phyloP scores from a whole-genome alignment of 2,797 vertebrate species.

The Pseudomugil gertrudae region DNA sequence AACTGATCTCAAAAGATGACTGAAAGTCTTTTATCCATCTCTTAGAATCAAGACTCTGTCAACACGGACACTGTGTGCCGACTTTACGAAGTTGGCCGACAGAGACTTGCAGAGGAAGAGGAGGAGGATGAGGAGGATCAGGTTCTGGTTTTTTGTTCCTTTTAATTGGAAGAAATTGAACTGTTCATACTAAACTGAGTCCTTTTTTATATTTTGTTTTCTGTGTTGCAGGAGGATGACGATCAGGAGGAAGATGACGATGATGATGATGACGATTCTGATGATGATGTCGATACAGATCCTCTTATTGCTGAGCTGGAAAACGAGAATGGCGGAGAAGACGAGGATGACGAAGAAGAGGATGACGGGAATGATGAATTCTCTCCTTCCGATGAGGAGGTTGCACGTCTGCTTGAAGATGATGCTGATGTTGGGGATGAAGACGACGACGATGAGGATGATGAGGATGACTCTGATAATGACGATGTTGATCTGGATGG shows the following conservation, averaged over 20 bases:
- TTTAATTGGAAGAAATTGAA: not conserved
- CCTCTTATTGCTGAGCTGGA: slow-evolving; percentile 92
- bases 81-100: slow-evolving; percentile 96
- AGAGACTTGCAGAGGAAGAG: slow-evolving; percentile 96
- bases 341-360: slow-evolving; percentile 92
- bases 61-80: slow-evolving; percentile 98
- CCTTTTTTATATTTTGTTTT: slow-evolving; percentile 22
- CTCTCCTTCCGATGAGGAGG: slow-evolving; percentile 94
- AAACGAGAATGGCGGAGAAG: slow-evolving; percentile 90
- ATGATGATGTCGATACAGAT: slow-evolving; percentile 93
- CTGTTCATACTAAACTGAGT: not conserved
- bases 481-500: slow-evolving; percentile 91
- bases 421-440: slow-evolving; percentile 91
- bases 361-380: slow-evolving; percentile 96
- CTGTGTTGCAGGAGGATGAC: slow-evolving; percentile 86
- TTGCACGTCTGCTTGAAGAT: slow-evolving; percentile 90
- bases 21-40: not conserved
- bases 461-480: slow-evolving; percentile 80
- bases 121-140: slow-evolving; percentile 98
- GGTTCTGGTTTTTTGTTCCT: slow-evolving; percentile 74
- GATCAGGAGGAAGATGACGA: slow-evolving; percentile 94
- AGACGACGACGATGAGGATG: slow-evolving; percentile 89
- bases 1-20: not conserved
- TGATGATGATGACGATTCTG: slow-evolving; percentile 90
- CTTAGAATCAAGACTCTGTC: slow-evolving; percentile 95